A percentile compares a stretch with the other conserved stretches of the same genome.
phyloP scores from a whole-genome alignment of 2,113 vertebrate genomes.

The Maccullochella peelii region DNA sequence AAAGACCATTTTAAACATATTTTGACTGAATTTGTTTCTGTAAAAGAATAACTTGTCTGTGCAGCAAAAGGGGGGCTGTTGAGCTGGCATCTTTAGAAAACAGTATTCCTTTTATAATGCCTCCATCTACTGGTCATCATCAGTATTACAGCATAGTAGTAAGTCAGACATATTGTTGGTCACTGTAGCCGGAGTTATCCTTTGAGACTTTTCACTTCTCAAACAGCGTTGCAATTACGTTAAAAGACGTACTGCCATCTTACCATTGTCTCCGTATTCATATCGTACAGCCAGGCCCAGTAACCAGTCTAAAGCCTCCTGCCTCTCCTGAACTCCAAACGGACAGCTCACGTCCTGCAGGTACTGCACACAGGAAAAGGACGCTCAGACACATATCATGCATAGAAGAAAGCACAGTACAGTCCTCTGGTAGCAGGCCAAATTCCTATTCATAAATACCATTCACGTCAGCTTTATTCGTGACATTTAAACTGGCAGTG shows the following conservation, averaged over 20 bases:
- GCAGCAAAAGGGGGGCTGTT: not conserved
- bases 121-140: slow-evolving; percentile 66
- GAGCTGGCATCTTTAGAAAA: not conserved
- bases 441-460: not conserved
- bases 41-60: too few species aligned
- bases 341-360: slow-evolving; percentile 94
- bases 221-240: not conserved
- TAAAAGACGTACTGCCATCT: not conserved
- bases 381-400: not conserved
- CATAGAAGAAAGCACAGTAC: not conserved
- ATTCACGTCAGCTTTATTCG: not conserved
- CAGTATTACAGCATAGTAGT: not conserved
- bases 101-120: slow-evolving; percentile 12
- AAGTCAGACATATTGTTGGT: too few species aligned
- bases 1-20: not conserved
- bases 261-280: slow-evolving; percentile 98
- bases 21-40: too few species aligned
- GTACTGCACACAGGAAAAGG: slow-evolving; percentile 84
- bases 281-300: slow-evolving; percentile 96
- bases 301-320: slow-evolving; percentile 94
- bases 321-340: slow-evolving; percentile 89
- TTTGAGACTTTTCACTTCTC: too few species aligned
- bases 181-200: too few species aligned
- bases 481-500: not conserved
- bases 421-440: not conserved